Conservation (phyloP, 2,113 vertebrate species). For the Mormoops blainvillei region DNA sequence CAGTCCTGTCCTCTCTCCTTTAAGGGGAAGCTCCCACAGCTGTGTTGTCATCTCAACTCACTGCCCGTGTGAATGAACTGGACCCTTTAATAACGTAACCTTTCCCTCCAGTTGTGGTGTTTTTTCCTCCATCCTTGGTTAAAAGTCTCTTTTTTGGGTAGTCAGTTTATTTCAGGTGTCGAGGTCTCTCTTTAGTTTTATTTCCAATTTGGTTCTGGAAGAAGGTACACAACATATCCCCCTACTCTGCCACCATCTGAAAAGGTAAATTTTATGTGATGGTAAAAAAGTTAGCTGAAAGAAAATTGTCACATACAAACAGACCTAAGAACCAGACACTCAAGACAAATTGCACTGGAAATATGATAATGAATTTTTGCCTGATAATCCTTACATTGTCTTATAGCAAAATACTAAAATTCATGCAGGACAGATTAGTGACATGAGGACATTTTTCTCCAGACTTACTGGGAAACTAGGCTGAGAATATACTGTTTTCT, state of each 20-base stretch:
- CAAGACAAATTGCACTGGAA: slow-evolving; percentile 24
- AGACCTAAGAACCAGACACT: slow-evolving; percentile 46
- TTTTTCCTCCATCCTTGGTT: too few relatives aligned
- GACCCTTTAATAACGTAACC: too few relatives aligned
- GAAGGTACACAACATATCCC: too few relatives aligned
- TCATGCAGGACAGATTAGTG: slow-evolving; percentile 73
- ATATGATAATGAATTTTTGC: slow-evolving; percentile 48
- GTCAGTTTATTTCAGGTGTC: too few relatives aligned
- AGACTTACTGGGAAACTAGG: background rate
- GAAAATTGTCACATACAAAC: slow-evolving; percentile 36
- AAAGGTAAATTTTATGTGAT: slow-evolving; percentile 31
- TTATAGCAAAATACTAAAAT: slow-evolving; percentile 62
- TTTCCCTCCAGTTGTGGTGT: too few relatives aligned
- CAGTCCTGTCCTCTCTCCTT: too few relatives aligned
- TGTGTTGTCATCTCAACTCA: too few relatives aligned
- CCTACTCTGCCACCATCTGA: background rate
- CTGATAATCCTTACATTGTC: slow-evolving; percentile 62
- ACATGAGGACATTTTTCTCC: slow-evolving; percentile 40
- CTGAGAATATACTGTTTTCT: slow-evolving; percentile 1
- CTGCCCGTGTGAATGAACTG: too few relatives aligned
- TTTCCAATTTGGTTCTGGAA: too few relatives aligned
- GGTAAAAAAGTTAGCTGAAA: slow-evolving; percentile 28
- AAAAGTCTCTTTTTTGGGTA: too few relatives aligned
- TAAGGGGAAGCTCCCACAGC: too few relatives aligned
- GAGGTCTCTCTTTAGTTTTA: too few relatives aligned